Conservation (phyloP, 2,797 vertebrate genomes). For the Danio choprae region DNA sequence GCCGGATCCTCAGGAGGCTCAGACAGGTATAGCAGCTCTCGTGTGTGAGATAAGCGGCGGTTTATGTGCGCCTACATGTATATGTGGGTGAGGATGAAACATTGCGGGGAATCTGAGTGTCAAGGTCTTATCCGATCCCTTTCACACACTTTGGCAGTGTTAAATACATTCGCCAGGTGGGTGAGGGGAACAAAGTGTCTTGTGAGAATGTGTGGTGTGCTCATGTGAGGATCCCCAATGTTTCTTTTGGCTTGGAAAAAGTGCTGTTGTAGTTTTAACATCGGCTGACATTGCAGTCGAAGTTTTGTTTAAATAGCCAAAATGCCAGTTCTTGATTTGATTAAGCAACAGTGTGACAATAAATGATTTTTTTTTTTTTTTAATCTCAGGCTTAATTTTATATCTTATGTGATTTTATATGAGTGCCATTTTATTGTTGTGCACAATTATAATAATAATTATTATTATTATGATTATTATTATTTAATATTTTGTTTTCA, state of each 20-base stretch:
- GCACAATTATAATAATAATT: not conserved
- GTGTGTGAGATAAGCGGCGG: constrained; percentile 42
- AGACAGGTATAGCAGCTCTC: constrained; percentile 64
- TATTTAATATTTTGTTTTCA: too few relatives aligned
- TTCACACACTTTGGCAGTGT: not conserved
- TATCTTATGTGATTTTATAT: not conserved
- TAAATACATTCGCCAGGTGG: constrained; percentile 8
- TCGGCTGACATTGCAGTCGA: not conserved
- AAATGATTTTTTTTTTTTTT: too few relatives aligned
- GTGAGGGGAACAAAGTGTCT: not conserved
- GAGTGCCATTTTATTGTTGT: not conserved
- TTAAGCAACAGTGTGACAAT: not conserved
- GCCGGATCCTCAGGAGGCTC: constrained; percentile 67
- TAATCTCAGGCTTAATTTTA: too few relatives aligned
- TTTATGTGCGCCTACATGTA: constrained; percentile 28
- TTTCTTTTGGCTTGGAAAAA: not conserved
- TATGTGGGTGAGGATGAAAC: constrained; percentile 28
- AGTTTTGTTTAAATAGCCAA: not conserved
- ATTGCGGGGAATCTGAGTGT: constrained; percentile 7
- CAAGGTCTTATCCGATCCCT: constrained; percentile 1
- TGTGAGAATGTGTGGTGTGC: not conserved
- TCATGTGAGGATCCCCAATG: not conserved
- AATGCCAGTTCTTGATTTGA: not conserved
- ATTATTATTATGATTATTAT: too few relatives aligned
- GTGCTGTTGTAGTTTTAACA: not conserved